These are phyloP conservation scores for Philotrypesis tridentata DNA, from an alignment of 1,140 invertebrate genomes.

Conservation along the genomic window DNA sequence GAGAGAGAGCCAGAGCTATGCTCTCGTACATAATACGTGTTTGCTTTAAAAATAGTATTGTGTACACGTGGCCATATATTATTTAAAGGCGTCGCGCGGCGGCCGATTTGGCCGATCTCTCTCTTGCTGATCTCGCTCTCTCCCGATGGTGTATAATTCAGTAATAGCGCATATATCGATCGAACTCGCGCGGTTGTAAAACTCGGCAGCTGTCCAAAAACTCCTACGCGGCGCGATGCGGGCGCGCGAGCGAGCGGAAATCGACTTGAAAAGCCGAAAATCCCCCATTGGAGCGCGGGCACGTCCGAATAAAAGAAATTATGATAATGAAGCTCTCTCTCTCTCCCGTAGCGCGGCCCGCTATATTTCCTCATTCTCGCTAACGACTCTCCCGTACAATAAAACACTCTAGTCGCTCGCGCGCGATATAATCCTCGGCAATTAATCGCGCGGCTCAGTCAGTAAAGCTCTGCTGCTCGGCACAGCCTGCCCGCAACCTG, in stretches of 20 bases:
- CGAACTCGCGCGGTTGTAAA: too few relatives aligned
- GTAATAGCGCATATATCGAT: too few relatives aligned
- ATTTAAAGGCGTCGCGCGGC: too few relatives aligned
- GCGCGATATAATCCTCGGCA: constrained; percentile 3
- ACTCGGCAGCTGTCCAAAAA: neutral
- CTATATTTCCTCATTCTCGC: neutral
- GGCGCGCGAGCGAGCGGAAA: neutral
- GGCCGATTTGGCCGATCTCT: too few relatives aligned
- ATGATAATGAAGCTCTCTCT: neutral
- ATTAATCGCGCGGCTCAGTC: constrained; percentile 28
- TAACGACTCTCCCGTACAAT: neutral
- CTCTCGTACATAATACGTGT: too few relatives aligned
- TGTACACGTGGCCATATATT: too few relatives aligned
- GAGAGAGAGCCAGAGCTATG: too few relatives aligned
- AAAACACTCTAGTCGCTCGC: neutral
- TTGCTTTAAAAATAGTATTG: too few relatives aligned
- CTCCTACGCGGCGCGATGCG: neutral
- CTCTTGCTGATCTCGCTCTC: too few relatives aligned
- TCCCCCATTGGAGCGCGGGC: neutral
- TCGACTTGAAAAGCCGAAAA: neutral
- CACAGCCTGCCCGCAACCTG: too few relatives aligned
- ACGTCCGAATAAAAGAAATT: neutral
- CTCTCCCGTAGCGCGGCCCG: too few relatives aligned
- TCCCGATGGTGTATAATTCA: too few relatives aligned
- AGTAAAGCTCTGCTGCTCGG: constrained; percentile 13